A percentile compares a stretch with the other conserved stretches of the same genome.
Evolutionary conservation across 2,888 invertebrate species (phyloP).

Genomic region (Deilephila elpenor): DNA sequence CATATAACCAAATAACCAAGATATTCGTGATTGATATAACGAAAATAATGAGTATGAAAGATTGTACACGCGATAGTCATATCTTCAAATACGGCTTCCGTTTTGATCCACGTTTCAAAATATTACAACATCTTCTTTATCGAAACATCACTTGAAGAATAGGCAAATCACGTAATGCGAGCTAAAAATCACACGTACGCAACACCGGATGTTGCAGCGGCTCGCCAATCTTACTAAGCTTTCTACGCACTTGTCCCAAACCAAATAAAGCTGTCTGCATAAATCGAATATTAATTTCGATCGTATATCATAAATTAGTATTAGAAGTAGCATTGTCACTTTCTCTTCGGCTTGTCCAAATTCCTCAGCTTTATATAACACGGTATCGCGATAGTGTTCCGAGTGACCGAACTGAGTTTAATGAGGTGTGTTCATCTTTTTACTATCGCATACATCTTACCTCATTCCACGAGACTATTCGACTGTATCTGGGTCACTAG

Average conservation of each 20-base stretch:
- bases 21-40: not conserved
- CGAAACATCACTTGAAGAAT: constrained; percentile 13
- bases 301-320: constrained; percentile 31
- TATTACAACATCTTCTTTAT: constrained; percentile 12
- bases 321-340: constrained; percentile 28
- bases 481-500: constrained; percentile 9
- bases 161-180: constrained; percentile 14
- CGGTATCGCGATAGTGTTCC: not conserved
- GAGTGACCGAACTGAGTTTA: not conserved
- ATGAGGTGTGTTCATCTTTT: not conserved
- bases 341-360: constrained; percentile 21
- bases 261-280: constrained; percentile 27
- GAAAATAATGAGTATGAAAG: not conserved
- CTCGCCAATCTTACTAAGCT: constrained; percentile 28
- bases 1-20: no score
- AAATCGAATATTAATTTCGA: constrained; percentile 31
- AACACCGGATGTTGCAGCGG: constrained; percentile 30
- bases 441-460: constrained; percentile 5
- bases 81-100: not conserved
- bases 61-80: not conserved
- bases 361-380: constrained; percentile 17
- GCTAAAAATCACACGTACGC: constrained; percentile 27
- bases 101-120: not conserved
- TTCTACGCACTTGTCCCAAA: constrained; percentile 23
- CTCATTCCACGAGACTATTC: constrained; percentile 14